Evolutionary conservation across 2,888 invertebrate genomes (phyloP), one percentile per base, ranked within the genome.

Genomic region (Drosophila ochracea): DNA sequence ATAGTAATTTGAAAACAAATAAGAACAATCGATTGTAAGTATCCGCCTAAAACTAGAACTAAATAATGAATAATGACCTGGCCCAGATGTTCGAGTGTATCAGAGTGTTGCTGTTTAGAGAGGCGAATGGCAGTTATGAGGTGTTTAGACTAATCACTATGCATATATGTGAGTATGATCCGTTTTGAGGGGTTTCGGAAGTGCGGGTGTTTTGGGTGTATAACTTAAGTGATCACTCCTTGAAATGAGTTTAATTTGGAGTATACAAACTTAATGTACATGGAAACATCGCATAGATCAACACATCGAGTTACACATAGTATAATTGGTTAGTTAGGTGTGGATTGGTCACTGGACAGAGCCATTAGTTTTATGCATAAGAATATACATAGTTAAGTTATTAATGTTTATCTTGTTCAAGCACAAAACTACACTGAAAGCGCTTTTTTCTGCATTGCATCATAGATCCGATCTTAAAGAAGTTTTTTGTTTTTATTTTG

Each of bases 41-140:
- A 64, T 76, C 89, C 80, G 82, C 84, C 86, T 84, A 84, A 69
- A 76, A 50, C 85, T 82, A 84, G 50, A 84, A 84, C 89, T 84
- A 89, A 86, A 65, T 73, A 79, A 86, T 89, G 76, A 75, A 28
- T 50, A 86, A 70, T 84, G 73, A 82, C 74, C 66, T 62, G 71
- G 76, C 77, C 75, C 69, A 89, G 71, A 81, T 77, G 60, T 74
- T 37, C 73, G 54, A 69, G 68, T 71, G 62, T 70, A 55, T 41
- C 59, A 66, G 63, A 74, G 58, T 57, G 61, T 69, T 72, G 59
- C 55, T 60, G 60, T 62, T 78, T 80, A 85, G 82, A 82, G 72
- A 71, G 80, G 74, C 87, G 79, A 84, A 76, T 77, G 77, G 79
- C 79, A 79, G 79, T 79, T 66, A 76, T 80, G 78, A 79, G 81